Base-by-base conservation (phyloP, 2,113 vertebrate species). In the Sebastes schlegelii region DNA sequence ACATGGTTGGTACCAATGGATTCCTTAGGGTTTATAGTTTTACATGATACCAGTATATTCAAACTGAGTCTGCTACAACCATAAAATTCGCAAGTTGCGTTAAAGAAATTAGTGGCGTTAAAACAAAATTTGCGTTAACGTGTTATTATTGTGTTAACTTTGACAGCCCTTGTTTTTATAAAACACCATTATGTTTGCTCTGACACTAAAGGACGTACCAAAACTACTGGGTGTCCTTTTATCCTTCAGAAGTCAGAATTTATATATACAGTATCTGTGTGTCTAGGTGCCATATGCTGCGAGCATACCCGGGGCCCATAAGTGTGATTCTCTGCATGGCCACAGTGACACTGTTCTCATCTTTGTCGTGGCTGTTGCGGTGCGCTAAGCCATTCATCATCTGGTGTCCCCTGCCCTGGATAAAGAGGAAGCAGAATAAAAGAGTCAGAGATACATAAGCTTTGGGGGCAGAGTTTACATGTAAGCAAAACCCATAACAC, bases 251-350 rank as follows among this genome's bases (percentile, higher is more conserved):
- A 9, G 34, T 17, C 34, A 51, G 34, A 23, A 40, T 26, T 2
- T 58, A 21, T 69, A 54, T 13, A 48, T 0, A 51, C 54, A 49
- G 12, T 57, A 19, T 8, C 5, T 14, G 66, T 73, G 58, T 72
- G 45, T 79, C 48, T 77, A 12, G 60, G 40, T 48, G 23, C 14
- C 21, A 40, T 48, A 57, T 42, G 45, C 12, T 58, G 43, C 42
- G n/a, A 67, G 21, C 42, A 16, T 95, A 99, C 98, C 97, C 97
- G 91, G 86, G 96, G 77, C 92, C 96, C 93, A 96, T 93, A 51
- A 96, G 94, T n/a, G 93, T 91, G 52, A 95, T 95, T 78, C 90
- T 95, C 89, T 97, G 94, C 74, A 95, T 94, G 88, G 95, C 94
- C 91, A 95, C 89, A 16, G 86, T 89, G 81, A 96, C 86, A 12